phyloP scores from a whole-genome alignment of 1,140 invertebrate species.

The Bombus haemorrhoidalis region DNA sequence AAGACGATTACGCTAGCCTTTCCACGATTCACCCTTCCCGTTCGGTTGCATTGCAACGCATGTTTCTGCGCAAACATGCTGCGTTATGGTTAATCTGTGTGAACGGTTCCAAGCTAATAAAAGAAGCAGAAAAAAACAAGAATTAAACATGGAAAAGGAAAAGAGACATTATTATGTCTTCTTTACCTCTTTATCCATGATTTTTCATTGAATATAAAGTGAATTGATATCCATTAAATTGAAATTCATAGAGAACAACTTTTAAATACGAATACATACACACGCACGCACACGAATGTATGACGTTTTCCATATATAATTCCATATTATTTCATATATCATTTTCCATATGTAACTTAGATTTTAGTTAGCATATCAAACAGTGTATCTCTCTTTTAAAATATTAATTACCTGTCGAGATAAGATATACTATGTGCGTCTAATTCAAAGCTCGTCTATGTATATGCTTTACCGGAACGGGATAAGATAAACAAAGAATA shows the following conservation, averaged over 20 bases:
- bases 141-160: background rate
- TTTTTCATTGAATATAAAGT: background rate
- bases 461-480: background rate
- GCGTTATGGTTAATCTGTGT: conserved; percentile 10
- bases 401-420: background rate
- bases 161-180: background rate
- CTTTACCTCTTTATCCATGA: background rate
- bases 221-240: background rate
- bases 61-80: background rate
- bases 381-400: background rate
- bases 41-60: background rate
- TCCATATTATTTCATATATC: too few relatives aligned
- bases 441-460: background rate
- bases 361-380: background rate
- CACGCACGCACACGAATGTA: too few relatives aligned
- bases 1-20: background rate
- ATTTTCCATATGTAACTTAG: background rate
- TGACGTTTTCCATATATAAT: too few relatives aligned
- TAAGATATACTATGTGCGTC: background rate
- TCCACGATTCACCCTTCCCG: too few relatives aligned
- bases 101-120: conserved; percentile 15
- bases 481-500: background rate
- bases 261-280: too few relatives aligned
- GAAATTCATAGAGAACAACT: too few relatives aligned
- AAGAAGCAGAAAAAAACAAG: background rate